phyloP scores from a whole-genome alignment of 2,888 invertebrate genomes.

The Tromatobia lineatoria region DNA sequence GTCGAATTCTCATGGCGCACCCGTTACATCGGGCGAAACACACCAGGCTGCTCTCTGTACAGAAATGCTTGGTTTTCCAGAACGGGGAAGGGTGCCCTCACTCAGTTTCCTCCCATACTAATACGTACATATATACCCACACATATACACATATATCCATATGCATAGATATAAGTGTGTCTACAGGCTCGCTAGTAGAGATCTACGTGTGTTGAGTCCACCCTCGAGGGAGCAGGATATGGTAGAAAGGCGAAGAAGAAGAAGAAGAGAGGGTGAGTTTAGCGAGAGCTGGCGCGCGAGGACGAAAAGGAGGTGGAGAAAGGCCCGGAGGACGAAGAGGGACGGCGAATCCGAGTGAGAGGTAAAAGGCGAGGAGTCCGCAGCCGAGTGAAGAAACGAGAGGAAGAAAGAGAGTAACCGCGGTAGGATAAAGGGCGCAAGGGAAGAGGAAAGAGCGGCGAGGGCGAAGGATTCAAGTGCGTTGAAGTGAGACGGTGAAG shows the following conservation, averaged over 20 bases:
- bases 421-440: constrained; percentile 50
- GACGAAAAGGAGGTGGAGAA: constrained; percentile 39
- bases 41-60: constrained; percentile 77
- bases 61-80: constrained; percentile 84
- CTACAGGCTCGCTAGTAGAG: constrained; percentile 40
- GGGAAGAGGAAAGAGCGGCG: constrained; percentile 44
- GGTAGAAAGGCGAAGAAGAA: constrained; percentile 44
- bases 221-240: constrained; percentile 72
- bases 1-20: constrained; percentile 72
- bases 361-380: constrained; percentile 64
- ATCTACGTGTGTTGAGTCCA: constrained; percentile 62
- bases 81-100: constrained; percentile 13
- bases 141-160: constrained; percentile 52
- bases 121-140: constrained; percentile 1
- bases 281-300: constrained; percentile 45
- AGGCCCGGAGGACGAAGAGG: constrained; percentile 31
- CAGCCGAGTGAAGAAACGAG: constrained; percentile 44
- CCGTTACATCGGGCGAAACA: constrained; percentile 83
- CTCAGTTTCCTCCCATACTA: constrained; percentile 19
- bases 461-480: constrained; percentile 20
- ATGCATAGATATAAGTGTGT: constrained; percentile 72
- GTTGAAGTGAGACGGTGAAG: constrained; percentile 37
- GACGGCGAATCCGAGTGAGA: constrained; percentile 55
- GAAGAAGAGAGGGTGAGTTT: constrained; percentile 53
- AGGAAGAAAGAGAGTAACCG: constrained; percentile 51